Conservation (phyloP, 1,140 invertebrate genomes). For the Nixonia krombeini region DNA sequence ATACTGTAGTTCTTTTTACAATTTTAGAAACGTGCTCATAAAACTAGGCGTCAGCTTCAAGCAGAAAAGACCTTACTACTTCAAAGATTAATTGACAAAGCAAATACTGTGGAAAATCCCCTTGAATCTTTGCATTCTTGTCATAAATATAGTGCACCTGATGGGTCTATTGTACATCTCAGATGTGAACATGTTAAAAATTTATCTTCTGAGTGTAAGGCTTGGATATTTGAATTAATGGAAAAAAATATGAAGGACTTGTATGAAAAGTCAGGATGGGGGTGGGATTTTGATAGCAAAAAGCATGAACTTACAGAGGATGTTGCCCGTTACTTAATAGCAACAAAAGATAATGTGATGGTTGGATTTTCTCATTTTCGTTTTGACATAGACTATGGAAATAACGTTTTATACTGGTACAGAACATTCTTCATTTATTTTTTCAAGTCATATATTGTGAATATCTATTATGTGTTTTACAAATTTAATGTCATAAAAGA, state of each 20-base stretch:
- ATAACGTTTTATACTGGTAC: conserved; percentile 86
- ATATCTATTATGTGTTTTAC: background rate
- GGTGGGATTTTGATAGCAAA: conserved; percentile 79
- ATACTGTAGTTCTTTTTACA: too few relatives aligned
- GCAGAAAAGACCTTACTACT: conserved; percentile 52
- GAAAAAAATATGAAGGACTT: conserved; percentile 77
- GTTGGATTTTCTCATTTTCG: conserved; percentile 84
- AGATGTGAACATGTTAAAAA: conserved; percentile 65
- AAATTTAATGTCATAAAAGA: conserved; percentile 2
- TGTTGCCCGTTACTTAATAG: conserved; percentile 77
- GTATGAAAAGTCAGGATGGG: conserved; percentile 75
- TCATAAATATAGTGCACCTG: conserved; percentile 54
- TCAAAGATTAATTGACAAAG: conserved; percentile 53
- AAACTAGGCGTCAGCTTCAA: conserved; percentile 55
- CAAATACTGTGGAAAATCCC: conserved; percentile 56
- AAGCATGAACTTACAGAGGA: conserved; percentile 77
- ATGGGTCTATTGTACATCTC: conserved; percentile 61
- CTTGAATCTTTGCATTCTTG: conserved; percentile 50
- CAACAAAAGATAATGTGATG: conserved; percentile 69
- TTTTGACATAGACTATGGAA: conserved; percentile 85
- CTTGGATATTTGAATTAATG: conserved; percentile 78
- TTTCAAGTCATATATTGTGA: background rate
- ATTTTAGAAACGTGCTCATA: conserved; percentile 52
- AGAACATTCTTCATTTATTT: background rate
- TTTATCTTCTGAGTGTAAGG: conserved; percentile 63